Conservation (phyloP, 2,888 invertebrate species). For the Galerucella calmariensis region DNA sequence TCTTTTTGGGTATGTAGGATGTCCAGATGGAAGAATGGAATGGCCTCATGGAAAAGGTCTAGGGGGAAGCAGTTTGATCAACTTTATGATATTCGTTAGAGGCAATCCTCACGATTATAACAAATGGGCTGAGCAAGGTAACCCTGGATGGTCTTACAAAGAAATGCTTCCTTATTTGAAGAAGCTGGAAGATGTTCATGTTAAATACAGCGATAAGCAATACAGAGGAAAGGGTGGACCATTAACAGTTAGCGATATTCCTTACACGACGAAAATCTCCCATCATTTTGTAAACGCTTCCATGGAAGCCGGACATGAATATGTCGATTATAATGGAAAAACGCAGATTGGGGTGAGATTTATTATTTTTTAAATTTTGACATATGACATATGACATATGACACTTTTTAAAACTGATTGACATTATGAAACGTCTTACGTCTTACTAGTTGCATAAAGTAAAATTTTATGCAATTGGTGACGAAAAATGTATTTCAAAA, state of each 20-base stretch:
- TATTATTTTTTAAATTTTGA: no score
- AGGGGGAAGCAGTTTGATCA: slow-evolving; percentile 83
- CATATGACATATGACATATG: no score
- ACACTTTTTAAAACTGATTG: no score
- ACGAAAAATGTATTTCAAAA: no score
- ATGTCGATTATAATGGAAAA: slow-evolving; percentile 77
- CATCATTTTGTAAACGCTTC: slow-evolving; percentile 72
- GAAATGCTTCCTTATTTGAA: slow-evolving; percentile 65
- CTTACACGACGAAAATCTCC: slow-evolving; percentile 64
- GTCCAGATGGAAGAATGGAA: slow-evolving; percentile 10
- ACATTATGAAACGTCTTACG: no score
- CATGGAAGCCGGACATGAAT: slow-evolving; percentile 73
- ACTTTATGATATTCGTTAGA: slow-evolving; percentile 81
- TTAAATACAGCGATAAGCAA: slow-evolving; percentile 51
- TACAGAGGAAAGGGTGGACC: slow-evolving; percentile 64
- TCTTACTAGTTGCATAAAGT: no score
- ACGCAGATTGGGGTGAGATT: slow-evolving; percentile 69
- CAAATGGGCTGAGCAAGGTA: slow-evolving; percentile 70
- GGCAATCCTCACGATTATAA: slow-evolving; percentile 78
- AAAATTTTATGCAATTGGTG: no score
- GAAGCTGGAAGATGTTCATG: slow-evolving; percentile 60
- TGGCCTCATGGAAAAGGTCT: slow-evolving; percentile 34
- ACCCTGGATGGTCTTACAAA: slow-evolving; percentile 68
- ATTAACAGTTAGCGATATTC: slow-evolving; percentile 59
- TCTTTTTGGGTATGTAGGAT: slow-evolving; percentile 1